Percentiles rank a stretch among this genome's conserved stretches.
Evolutionary conservation across 2,113 vertebrate genomes (phyloP).

Genomic region (Microcebus jonahi): DNA sequence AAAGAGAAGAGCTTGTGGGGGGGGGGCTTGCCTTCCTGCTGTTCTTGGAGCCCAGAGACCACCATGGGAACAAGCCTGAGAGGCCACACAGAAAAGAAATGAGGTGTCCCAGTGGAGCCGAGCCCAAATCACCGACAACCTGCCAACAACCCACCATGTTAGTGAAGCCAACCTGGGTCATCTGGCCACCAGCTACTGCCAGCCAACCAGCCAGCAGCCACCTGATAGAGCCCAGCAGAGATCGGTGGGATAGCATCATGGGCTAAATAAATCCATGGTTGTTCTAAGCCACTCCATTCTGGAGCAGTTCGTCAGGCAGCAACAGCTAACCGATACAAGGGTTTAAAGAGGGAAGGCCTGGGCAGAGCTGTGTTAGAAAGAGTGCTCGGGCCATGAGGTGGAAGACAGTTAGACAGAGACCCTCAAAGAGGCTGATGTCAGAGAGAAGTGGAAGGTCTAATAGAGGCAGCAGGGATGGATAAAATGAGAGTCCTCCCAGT

Average conservation of each 20-base stretch:
- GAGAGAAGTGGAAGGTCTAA: neutral
- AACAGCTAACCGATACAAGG: neutral
- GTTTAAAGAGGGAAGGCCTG: neutral
- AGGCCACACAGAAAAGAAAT: neutral
- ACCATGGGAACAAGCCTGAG: neutral
- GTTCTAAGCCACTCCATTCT: neutral
- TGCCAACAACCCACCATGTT: neutral
- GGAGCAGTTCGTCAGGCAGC: neutral
- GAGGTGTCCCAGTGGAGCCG: neutral
- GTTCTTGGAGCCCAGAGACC: neutral
- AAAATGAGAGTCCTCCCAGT: neutral
- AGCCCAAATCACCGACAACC: neutral
- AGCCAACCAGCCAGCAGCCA: neutral
- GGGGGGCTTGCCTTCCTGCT: neutral
- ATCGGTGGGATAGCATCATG: neutral
- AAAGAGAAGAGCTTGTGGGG: neutral
- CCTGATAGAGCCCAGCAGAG: neutral
- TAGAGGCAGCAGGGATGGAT: neutral
- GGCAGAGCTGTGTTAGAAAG: neutral
- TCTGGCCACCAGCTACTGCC: neutral
- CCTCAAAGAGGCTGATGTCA: neutral
- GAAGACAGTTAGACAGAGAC: neutral
- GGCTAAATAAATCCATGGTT: neutral
- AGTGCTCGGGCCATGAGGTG: neutral
- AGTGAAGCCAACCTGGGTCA: neutral